Evolutionary conservation across 2,888 invertebrate species (phyloP).

Genomic region (Drosophila anceps): DNA sequence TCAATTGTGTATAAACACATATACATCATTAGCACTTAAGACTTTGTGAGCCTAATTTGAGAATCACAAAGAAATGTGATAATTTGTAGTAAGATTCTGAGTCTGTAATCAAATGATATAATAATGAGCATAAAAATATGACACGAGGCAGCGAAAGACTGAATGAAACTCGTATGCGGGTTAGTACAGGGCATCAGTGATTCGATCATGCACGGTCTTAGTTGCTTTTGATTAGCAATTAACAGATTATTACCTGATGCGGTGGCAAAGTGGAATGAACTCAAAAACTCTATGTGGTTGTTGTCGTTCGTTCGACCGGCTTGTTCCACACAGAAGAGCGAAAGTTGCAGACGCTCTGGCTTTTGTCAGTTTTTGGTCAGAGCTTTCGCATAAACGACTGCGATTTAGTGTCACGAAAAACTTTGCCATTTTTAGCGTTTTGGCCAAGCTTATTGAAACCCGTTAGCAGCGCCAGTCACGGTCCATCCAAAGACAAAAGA

Average conservation of each 20-base stretch:
- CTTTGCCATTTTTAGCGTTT: conserved; percentile 56
- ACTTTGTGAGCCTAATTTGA: neutral
- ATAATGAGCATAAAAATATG: neutral
- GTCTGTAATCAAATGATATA: conserved; percentile 6
- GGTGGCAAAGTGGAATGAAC: conserved; percentile 30
- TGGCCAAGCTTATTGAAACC: conserved; percentile 39
- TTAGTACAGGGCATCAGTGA: neutral
- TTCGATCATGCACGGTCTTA: neutral
- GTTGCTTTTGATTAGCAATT: conserved; percentile 20
- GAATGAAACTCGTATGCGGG: neutral
- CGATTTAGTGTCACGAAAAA: conserved; percentile 51
- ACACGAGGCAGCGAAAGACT: neutral
- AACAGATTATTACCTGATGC: conserved; percentile 1
- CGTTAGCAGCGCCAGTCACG: conserved; percentile 27
- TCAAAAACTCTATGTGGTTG: conserved; percentile 11
- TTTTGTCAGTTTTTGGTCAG: conserved; percentile 64
- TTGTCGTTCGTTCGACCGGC: neutral
- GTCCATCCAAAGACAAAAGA: conserved; percentile 37
- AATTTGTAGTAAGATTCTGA: neutral
- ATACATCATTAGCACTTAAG: neutral
- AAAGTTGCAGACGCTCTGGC: conserved; percentile 47
- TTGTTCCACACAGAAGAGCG: conserved; percentile 48
- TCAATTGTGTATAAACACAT: neutral
- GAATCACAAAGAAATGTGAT: conserved; percentile 6
- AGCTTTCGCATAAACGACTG: conserved; percentile 59